phyloP scores from a whole-genome alignment of 1,140 invertebrate genomes.

The Lysiphlebus fabarum region DNA sequence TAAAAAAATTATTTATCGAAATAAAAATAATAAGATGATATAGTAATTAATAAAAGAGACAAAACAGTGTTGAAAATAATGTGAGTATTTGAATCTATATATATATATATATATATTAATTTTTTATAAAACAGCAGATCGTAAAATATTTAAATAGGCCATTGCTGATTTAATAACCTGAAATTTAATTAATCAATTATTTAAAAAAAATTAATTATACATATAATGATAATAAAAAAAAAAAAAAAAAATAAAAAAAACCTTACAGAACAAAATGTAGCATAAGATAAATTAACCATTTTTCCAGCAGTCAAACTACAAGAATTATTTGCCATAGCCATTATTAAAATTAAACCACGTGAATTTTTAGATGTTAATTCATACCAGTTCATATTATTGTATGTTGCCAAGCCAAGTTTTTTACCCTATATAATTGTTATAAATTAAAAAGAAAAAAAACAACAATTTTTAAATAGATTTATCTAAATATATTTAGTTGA shows the following conservation, averaged over 20 bases:
- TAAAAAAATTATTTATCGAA: too few species aligned
- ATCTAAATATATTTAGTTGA: neutral
- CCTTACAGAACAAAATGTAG: slow-evolving; percentile 31
- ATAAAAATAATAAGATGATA: too few species aligned
- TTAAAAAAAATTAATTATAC: neutral
- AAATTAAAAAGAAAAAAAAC: neutral
- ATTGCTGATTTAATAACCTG: slow-evolving; percentile 18
- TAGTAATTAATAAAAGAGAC: too few species aligned
- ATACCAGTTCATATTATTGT: slow-evolving; percentile 27
- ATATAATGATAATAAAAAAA: too few species aligned
- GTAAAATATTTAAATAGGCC: slow-evolving; percentile 13
- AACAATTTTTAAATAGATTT: neutral
- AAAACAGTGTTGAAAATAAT: too few species aligned
- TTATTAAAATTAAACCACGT: slow-evolving; percentile 27
- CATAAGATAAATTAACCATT: slow-evolving; percentile 26
- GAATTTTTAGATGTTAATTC: slow-evolving; percentile 22
- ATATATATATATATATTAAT: too few species aligned
- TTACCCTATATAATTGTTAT: slow-evolving; percentile 9
- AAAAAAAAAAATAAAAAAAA: neutral
- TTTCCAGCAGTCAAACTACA: slow-evolving; percentile 27
- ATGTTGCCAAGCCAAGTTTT: slow-evolving; percentile 8
- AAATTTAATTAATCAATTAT: neutral
- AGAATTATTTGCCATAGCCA: slow-evolving; percentile 26
- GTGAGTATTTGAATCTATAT: too few species aligned
- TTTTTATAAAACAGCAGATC: neutral